Evolutionary conservation across 2,888 invertebrate species (phyloP), one percentile per base, ranked within the genome.

Genomic region (Scelioninae gen. 2): DNA sequence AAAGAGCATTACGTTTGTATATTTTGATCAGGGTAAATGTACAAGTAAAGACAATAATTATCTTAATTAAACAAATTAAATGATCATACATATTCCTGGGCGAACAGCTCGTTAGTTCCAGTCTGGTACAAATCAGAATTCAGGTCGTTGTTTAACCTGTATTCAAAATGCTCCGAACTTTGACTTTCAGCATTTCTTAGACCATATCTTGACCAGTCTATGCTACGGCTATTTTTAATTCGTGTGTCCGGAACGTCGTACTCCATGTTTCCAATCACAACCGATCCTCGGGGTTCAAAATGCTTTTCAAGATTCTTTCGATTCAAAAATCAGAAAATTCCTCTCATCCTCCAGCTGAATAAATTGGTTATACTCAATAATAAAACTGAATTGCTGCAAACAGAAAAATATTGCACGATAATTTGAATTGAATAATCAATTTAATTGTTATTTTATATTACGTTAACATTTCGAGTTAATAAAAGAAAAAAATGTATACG

Each of bases 81-180:
- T n/a, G n/a, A 19, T 45, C 63, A 83, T 87, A 95, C 96, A 89
- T 94, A 94, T 87, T 96, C 94, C 83, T 96, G 95, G 19, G 95
- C 94, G 87, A 95, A 96, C 67, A 96, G 90, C 87, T 96, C 96
- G 86, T 96, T 96, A 18, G 94, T 93, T 64, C 95, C 94, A 50
- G 94, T 93, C 18, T 94, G 94, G 85, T 94, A 94, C 16, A 94
- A 94, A 78, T 93, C 93, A 61, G 92, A 91, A 72, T 91, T 93
- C 87, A 94, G 88, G 82, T 93, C 93, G 50, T 93, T 92, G 84
- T 93, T 93, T 31, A 78, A 78, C 39, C 92, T 92, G n/a, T 91
- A 91, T 81, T 92, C 91, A 76, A 91, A 89, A 78, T 90, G 87
- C 19, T 87, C 86, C 71, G 87, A 83, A 73, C 87, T 86, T 52